phyloP scores from a whole-genome alignment of 2,888 invertebrate species.

The Drosophila melanosoma region DNA sequence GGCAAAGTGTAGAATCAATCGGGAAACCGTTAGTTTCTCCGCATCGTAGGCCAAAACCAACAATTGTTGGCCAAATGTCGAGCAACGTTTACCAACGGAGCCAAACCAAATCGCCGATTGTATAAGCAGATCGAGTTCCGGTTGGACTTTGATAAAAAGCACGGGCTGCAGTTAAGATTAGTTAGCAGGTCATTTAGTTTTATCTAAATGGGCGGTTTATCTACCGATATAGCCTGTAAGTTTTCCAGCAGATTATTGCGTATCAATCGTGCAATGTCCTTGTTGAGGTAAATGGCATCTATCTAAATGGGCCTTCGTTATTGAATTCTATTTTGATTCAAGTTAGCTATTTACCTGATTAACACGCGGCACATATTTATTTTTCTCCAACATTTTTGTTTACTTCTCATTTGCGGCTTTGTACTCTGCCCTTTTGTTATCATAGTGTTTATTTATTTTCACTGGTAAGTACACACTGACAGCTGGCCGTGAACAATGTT shows the following conservation, averaged over 20 bases:
- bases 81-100: slow-evolving; percentile 88
- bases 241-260: slow-evolving; percentile 88
- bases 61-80: slow-evolving; percentile 94
- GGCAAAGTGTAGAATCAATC: slow-evolving; percentile 88
- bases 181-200: not conserved
- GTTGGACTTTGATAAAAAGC: slow-evolving; percentile 87
- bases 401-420: slow-evolving; percentile 37
- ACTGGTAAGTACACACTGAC: slow-evolving; percentile 17
- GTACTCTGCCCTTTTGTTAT: slow-evolving; percentile 67
- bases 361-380: slow-evolving; percentile 85
- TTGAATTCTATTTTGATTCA: not conserved
- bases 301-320: slow-evolving; percentile 85
- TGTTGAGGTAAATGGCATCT: slow-evolving; percentile 92
- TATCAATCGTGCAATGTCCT: slow-evolving; percentile 90
- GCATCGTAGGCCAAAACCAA: slow-evolving; percentile 90
- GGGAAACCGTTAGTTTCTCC: slow-evolving; percentile 86
- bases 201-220: not conserved
- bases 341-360: slow-evolving; percentile 83
- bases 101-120: slow-evolving; percentile 89
- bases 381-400: slow-evolving; percentile 77
- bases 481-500: not conserved
- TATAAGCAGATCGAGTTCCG: slow-evolving; percentile 90
- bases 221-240: slow-evolving; percentile 88
- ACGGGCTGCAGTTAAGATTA: slow-evolving; percentile 86
- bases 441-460: slow-evolving; percentile 19